Evolutionary conservation across 2,113 vertebrate species (phyloP).

Genomic region (Corythaixoides concolor): DNA sequence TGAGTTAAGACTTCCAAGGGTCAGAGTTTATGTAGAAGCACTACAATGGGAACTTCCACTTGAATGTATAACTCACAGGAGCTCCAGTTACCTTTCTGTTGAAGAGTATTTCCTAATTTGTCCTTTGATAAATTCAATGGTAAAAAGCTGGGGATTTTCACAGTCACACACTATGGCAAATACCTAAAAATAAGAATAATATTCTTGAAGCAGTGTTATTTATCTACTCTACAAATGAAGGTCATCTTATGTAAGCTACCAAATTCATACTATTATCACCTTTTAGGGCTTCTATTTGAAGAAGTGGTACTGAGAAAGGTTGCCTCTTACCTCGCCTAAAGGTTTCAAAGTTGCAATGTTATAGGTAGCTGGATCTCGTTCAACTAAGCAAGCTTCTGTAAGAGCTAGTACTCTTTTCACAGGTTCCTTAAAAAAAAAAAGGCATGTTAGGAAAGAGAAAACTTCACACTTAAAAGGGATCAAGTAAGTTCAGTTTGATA

Average conservation of each 20-base stretch:
- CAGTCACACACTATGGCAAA: constrained; percentile 95
- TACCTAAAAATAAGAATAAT: constrained; percentile 77
- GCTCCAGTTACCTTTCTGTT: constrained; percentile 88
- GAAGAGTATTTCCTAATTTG: constrained; percentile 95
- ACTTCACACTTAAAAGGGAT: neutral
- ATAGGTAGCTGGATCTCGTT: constrained; percentile 95
- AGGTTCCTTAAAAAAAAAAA: constrained; percentile 82
- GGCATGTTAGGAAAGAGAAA: neutral
- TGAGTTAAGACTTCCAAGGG: neutral
- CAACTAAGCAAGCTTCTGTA: constrained; percentile 96
- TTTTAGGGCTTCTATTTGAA: neutral
- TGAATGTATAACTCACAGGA: neutral
- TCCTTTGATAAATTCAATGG: constrained; percentile 95
- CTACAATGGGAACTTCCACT: neutral
- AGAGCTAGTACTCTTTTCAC: constrained; percentile 91
- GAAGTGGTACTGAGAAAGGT: neutral
- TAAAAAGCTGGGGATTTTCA: constrained; percentile 97
- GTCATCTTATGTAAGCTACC: neutral
- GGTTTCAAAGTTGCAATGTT: constrained; percentile 97
- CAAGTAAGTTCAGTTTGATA: neutral
- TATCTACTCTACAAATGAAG: neutral
- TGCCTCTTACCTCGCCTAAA: constrained; percentile 88
- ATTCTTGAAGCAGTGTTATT: neutral
- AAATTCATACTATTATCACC: neutral
- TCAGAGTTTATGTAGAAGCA: neutral